Evolutionary conservation across 2,888 invertebrate species (phyloP), one percentile per base, ranked within the genome.

Genomic region (Drepana falcataria): DNA sequence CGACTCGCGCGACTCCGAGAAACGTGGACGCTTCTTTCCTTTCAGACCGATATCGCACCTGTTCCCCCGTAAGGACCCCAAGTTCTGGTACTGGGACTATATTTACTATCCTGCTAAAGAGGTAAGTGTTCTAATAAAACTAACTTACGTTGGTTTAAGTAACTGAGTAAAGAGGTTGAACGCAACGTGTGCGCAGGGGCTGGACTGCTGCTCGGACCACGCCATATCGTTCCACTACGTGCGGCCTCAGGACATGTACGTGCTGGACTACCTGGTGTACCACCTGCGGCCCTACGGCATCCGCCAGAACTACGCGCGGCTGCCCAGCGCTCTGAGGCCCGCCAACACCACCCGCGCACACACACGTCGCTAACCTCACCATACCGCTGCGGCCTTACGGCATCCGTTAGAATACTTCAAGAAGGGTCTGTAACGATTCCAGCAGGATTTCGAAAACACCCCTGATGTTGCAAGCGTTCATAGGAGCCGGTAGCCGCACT

Each of bases 221-320:
- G 97, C 98, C 0, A 94, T 99, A 7, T 96, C 98, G 0, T 98
- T 99, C 90, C 98, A 98, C 87, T 98, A 98, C 83, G 95, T 98
- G 0, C 92, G 93, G n/a, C 96, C 97, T 0, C 94, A 96, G 72
- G 94, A 96, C 83, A 98, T 99, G 96, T 98, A 99, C 78, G 96
- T 97, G 6, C 80, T 98, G 56, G 98, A 99, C 74, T 99, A 98
- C 83, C 87, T 99, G 57, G 95, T 99, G 73, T 99, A 99, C 84
- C 98, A 99, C 79, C 90, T 99, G 60, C 92, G 97, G 58, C 98
- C 95, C 0, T 96, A 94, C 77, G 95, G 95, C 48, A 93, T 95
- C 55, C 84, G 83, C 33, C 92, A 92, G 58, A 88, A 91, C 4
- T 74, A 87, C 35, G 89, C 91, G n/a, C 83, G 87, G 51, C 66